Percentiles rank a stretch among this genome's conserved stretches.
These are phyloP conservation scores for Mystacornis crossleyi DNA, from an alignment of 2,113 vertebrate species.

Conservation along the genomic window DNA sequence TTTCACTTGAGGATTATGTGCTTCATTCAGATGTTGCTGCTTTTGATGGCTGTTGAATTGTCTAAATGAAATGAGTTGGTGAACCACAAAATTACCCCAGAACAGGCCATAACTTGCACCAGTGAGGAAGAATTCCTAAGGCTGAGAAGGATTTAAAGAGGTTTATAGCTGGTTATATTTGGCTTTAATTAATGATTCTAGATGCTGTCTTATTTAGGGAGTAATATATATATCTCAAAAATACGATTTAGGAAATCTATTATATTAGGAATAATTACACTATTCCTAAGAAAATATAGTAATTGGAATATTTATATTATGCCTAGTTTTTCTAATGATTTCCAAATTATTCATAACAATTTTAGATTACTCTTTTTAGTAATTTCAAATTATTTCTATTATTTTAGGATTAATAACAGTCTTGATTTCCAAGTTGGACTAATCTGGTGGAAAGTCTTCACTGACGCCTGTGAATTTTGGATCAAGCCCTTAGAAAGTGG, in stretches of 20 bases:
- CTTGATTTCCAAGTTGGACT: neutral
- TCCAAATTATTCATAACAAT: neutral
- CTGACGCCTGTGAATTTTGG: neutral
- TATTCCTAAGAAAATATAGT: neutral
- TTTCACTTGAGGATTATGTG: neutral
- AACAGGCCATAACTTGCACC: neutral
- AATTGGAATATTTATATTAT: neutral
- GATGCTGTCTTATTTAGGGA: neutral
- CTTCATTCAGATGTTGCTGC: neutral
- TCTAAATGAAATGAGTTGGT: neutral
- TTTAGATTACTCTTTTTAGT: neutral
- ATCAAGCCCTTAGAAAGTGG: neutral
- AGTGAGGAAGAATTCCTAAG: neutral
- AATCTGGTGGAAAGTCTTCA: neutral
- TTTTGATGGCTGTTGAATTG: constrained; percentile 8
- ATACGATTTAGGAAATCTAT: neutral
- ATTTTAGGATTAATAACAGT: neutral
- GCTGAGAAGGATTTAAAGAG: neutral
- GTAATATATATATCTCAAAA: neutral
- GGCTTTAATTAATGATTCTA: neutral
- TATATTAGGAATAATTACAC: neutral
- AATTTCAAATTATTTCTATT: neutral
- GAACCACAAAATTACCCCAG: neutral
- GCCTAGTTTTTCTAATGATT: neutral
- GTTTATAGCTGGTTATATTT: neutral